Conservation (phyloP, 2,888 invertebrate genomes). For the Cheilosia impressa region DNA sequence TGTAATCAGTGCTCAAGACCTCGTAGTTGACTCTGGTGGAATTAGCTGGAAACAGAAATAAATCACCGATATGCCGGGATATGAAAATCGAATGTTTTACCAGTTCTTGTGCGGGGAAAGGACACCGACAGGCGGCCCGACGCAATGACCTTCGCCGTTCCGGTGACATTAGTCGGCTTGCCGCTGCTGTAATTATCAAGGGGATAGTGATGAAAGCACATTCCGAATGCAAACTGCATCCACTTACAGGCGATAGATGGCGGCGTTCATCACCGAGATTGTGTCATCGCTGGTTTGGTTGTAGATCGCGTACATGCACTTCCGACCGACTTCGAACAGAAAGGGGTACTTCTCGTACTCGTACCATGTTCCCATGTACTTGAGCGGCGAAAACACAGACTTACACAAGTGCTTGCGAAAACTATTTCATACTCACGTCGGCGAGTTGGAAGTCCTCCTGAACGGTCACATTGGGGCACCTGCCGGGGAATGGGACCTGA, state of each 20-base stretch:
- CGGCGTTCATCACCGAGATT: conserved; percentile 84
- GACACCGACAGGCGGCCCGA: conserved; percentile 79
- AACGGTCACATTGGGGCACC: conserved; percentile 87
- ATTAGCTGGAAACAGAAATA: conserved; percentile 56
- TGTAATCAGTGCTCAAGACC: conserved; percentile 87
- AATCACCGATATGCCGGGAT: neutral
- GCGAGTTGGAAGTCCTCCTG: conserved; percentile 86
- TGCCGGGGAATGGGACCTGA: conserved; percentile 87
- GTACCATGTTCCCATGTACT: conserved; percentile 92
- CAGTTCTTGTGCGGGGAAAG: conserved; percentile 70
- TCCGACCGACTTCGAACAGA: conserved; percentile 89
- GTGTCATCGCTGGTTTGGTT: conserved; percentile 83
- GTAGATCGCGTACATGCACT: conserved; percentile 90
- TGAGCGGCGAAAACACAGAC: conserved; percentile 25
- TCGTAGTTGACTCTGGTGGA: conserved; percentile 83
- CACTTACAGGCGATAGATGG: conserved; percentile 80
- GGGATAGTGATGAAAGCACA: neutral
- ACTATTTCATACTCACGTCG: conserved; percentile 80
- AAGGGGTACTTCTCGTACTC: conserved; percentile 91
- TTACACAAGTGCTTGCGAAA: neutral
- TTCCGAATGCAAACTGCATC: no score
- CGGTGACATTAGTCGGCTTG: conserved; percentile 77
- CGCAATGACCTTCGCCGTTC: conserved; percentile 79
- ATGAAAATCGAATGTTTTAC: neutral
- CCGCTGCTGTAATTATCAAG: conserved; percentile 77